Evolutionary conservation across 2,888 invertebrate genomes (phyloP).

Genomic region (Himalopsyche japonica): DNA sequence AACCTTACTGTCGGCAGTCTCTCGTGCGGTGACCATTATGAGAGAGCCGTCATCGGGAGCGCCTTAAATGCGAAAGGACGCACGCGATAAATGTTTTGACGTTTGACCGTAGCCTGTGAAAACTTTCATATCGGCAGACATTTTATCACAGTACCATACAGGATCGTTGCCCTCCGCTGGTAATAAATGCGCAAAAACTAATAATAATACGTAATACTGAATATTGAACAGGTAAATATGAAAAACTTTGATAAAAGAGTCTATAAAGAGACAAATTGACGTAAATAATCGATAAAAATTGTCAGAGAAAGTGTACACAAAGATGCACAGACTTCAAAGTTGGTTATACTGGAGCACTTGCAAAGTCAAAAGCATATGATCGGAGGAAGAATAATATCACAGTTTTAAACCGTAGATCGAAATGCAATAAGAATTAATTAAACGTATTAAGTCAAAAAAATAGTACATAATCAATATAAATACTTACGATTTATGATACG

Average conservation of each 20-base stretch:
- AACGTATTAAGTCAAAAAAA: background rate
- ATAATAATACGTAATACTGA: background rate
- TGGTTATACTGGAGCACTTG: conserved; percentile 17
- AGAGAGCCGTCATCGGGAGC: conserved; percentile 1
- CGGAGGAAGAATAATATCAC: background rate
- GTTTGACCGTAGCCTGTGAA: background rate
- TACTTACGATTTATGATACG: background rate
- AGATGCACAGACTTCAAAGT: conserved; percentile 26
- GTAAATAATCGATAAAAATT: conserved; percentile 33
- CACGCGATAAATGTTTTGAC: background rate
- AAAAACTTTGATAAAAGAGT: background rate
- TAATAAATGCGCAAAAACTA: background rate
- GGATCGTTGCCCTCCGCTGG: background rate
- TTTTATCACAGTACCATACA: background rate
- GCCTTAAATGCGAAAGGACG: background rate
- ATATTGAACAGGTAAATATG: background rate
- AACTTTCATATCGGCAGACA: background rate
- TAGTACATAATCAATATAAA: background rate
- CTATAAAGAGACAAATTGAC: conserved; percentile 6
- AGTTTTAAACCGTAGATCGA: background rate
- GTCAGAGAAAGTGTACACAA: conserved; percentile 35
- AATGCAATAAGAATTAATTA: background rate
- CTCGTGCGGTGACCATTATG: conserved; percentile 60
- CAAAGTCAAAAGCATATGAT: background rate
- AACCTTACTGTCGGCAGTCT: conserved; percentile 56